These are phyloP conservation scores for Ophraella communa DNA, from an alignment of 2,888 invertebrate genomes.

Conservation along the genomic window DNA sequence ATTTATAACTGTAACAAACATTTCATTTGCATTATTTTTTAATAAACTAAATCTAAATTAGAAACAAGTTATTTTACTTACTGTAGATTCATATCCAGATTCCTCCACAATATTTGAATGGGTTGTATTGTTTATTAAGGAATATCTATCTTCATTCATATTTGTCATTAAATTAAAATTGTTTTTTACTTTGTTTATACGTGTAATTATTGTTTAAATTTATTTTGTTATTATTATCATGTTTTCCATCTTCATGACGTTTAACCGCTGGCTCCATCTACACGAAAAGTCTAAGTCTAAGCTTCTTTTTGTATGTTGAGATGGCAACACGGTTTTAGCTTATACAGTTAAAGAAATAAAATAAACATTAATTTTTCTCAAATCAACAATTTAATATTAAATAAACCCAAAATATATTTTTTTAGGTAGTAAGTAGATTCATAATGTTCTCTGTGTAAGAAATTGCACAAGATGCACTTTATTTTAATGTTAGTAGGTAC, in stretches of 20 bases:
- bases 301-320: not conserved
- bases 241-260: conserved; percentile 15
- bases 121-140: conserved; percentile 35
- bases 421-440: no score
- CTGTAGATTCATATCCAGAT: conserved; percentile 38
- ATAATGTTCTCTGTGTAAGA: no score
- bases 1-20: no score
- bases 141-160: conserved; percentile 42
- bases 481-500: no score
- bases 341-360: no score
- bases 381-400: no score
- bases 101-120: conserved; percentile 29
- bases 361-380: no score
- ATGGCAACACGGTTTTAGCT: no score
- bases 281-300: not conserved
- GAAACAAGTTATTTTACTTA: no score
- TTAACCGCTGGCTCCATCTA: not conserved
- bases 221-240: conserved; percentile 20
- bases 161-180: not conserved
- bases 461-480: no score
- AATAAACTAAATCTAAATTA: not conserved
- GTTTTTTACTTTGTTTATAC: not conserved
- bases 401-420: no score
- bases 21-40: no score
- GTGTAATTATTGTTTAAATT: not conserved